Base-by-base conservation (phyloP, 2,888 invertebrate species). In the Agriotes lineatus region DNA sequence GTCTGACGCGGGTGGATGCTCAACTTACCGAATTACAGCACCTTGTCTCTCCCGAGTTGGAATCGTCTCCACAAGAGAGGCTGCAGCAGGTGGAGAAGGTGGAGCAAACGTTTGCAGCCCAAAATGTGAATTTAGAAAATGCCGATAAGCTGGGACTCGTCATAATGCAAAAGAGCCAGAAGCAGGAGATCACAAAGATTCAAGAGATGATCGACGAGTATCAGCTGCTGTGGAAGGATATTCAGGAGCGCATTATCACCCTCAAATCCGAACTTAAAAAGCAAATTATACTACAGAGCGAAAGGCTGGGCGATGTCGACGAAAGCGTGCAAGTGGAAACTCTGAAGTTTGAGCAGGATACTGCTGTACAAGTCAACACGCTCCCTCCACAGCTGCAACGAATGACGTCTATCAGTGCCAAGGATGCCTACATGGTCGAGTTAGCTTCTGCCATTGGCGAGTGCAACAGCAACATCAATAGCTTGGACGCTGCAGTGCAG, bases 291-390 rank as follows among this genome's bases (percentile, higher is more conserved):
- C 73, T 80, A 6, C 81, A 80, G 45, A 77, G 72, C 7, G 25
- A 25, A 25, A 25, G 7, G 7, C 3, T 25, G 7, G 74, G 73
- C 10, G 88, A 88, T 65, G 86, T 88, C 0, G 88, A 90, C 66
- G 88, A 90, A 78, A 85, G 88, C 44, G 86, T 89, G 0, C 88
- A 94, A 85, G 93, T 93, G 7, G 91, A 94, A 71, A 93, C 93
- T 0, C 84, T 92, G 5, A 90, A 87, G 81, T 91, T 92, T 82
- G 94, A 93, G 79, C 90, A 90, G 12, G 94, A 95, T 77, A 89
- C 90, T 0, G 90, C 91, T 0, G 90, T 93, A 3, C 95, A 96
- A 86, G 95, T 95, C 0, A 91, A 95, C 79, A 96, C 95, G 0
- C 83, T 95, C 39, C 88, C 89, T 0, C 86, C 86, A 44, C 80